Evolutionary conservation across 1,140 invertebrate species (phyloP), one percentile per base, ranked within the genome.

Genomic region (Euglossa dilemma): DNA sequence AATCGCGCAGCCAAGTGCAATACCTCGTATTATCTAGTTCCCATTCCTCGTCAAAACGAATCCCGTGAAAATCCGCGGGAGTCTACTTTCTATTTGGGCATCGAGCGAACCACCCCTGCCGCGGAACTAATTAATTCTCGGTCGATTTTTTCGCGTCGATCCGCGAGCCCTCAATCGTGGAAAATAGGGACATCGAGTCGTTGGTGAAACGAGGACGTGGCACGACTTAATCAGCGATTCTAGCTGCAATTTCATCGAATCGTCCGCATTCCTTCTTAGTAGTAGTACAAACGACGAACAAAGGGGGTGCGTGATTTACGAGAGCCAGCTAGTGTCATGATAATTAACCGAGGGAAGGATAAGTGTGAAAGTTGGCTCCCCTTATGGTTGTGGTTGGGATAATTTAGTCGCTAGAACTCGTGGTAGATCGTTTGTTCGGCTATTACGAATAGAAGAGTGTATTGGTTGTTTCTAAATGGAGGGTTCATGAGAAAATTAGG

Each of bases 191-290:
- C 18, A 50, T 57, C 0, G 52, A 2, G 63, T 54, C 28, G 23
- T 18, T 36, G 59, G 57, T 61, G 80, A 72, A 83, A 85, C 76
- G 80, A 86, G 80, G 72, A 74, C 73, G 76, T 16, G 7, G 76
- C 78, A 83, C 61, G 57, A 83, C 75, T 75, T 70, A 69, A 86
- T 86, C 85, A 75, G 64, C 85, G 50, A 56, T 70, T 87, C 80
- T 61, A 73, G 69, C 54, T 80, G 61, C 74, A 85, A 74, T 63
- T 73, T 77, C 47, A 47, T 59, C 20, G n/a, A 54, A 18, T 71
- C 84, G 47, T 72, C 69, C 73, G 61, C 85, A 75, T 87, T 87
- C 63, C 57, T 78, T 56, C 61, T 67, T 45, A 11, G 54, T 57
- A 28, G 54, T 43, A 56, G 66, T 20, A 67, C 50, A 43, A 79